A percentile compares a stretch with the other conserved stretches of the same genome.
These are phyloP conservation scores for Reticulitermes speratus DNA, from an alignment of 1,140 invertebrate genomes.

Conservation along the genomic window DNA sequence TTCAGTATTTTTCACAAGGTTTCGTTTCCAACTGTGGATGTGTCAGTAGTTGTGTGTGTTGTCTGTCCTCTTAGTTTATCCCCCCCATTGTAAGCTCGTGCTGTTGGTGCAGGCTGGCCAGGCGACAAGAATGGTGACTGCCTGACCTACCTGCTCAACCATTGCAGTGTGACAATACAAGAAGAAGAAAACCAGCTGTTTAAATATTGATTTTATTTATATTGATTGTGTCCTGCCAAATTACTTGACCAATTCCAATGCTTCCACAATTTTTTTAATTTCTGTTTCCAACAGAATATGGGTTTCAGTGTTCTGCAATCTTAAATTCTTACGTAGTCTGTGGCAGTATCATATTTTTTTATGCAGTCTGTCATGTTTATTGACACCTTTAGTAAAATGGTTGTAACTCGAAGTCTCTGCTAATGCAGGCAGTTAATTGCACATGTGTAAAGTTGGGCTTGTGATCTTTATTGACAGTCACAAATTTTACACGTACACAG, in stretches of 20 bases:
- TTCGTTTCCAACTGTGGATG: constrained; percentile 39
- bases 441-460: no score
- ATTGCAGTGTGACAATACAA: constrained; percentile 32
- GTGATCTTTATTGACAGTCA: no score
- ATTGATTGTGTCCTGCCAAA: neutral
- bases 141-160: constrained; percentile 24
- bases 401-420: no score
- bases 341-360: no score
- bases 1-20: constrained; percentile 41
- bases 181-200: constrained; percentile 1
- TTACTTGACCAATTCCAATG: neutral
- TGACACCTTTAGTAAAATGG: no score
- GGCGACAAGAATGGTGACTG: neutral
- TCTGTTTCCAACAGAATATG: no score
- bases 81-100: constrained; percentile 42
- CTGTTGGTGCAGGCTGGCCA: constrained; percentile 27
- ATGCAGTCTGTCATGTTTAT: no score
- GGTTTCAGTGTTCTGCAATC: no score
- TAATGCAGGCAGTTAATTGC: no score
- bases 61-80: constrained; percentile 41
- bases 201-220: neutral
- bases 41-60: constrained; percentile 43
- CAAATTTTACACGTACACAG: no score
- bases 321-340: no score
- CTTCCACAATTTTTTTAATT: no score